Evolutionary conservation across 2,113 vertebrate genomes (phyloP).

Genomic region (Serilophus lunatus): DNA sequence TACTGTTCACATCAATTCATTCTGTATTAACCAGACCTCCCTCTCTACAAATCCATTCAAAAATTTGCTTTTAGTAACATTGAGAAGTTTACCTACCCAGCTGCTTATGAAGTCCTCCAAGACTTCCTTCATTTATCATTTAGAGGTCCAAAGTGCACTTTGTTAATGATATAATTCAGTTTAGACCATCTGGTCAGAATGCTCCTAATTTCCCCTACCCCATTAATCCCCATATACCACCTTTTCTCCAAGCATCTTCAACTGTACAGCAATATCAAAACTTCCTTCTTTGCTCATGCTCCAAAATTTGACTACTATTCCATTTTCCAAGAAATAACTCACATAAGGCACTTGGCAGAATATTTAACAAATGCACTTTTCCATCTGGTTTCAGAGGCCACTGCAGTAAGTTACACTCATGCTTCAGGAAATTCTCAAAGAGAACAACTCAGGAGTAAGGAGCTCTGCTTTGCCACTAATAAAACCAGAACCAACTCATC

Average conservation of each 20-base stretch:
- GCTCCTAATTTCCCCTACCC: background rate
- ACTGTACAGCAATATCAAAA: background rate
- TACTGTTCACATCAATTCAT: background rate
- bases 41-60: background rate
- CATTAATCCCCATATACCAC: background rate
- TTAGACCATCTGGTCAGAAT: background rate
- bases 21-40: background rate
- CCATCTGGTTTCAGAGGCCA: background rate
- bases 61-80: background rate
- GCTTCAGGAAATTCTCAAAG: background rate
- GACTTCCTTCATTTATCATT: background rate
- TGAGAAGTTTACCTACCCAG: background rate
- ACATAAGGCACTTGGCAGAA: background rate
- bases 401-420: background rate
- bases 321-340: background rate
- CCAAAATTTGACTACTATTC: background rate
- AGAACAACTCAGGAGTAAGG: background rate
- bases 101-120: background rate
- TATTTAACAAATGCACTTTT: background rate
- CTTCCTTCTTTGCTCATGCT: background rate
- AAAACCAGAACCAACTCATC: background rate
- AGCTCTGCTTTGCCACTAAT: background rate
- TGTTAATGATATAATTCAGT: background rate
- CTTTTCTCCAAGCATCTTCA: background rate
- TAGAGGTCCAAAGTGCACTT: background rate